Base-by-base conservation (phyloP, 2,888 invertebrate genomes). In the Parnassius orleans region DNA sequence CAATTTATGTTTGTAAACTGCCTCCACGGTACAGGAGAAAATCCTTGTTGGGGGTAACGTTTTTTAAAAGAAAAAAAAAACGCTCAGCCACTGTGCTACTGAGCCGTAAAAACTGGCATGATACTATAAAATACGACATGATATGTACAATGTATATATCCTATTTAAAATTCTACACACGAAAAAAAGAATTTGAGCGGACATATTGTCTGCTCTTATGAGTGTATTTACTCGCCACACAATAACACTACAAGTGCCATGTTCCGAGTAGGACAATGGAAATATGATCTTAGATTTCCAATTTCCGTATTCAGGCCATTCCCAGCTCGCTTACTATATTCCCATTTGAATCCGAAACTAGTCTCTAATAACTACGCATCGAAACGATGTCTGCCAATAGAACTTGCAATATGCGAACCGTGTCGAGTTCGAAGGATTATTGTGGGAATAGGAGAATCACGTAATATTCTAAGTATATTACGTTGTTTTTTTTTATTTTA, bases 221-320 rank as follows among this genome's bases (percentile, higher is more conserved):
- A 14, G 14, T 7, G 46, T 46, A 15, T 48, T 48, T 48, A 48
- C 48, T 48, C 48, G 9, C 48, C 48, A 48, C 14, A 15, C 14
- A 48, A 14, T 48, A 48, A 43, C 2, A n/a, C 14, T 48, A 48
- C 14, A 5, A 33, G 33, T 33, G 7, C 33, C 9, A 12, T 14
- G 11, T 52, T 41, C 33, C n/a, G 52, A 9, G n/a, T 57, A 62
- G 33, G 55, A 53, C 56, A 61, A 56, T 60, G 56, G 55, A 41
- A 52, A 61, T 57, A 57, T 57, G 48, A 43, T 61, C 63, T 67
- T 65, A 64, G 65, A 64, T 66, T 65, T 69, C 68, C 66, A 64
- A 61, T 60, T 66, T 62, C 64, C 64, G 66, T 70, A 66, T 57
- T 24, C 57, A 53, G 48, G n/a, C 57, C 53, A 61, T 68, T 70